Evolutionary conservation across 1,140 invertebrate genomes (phyloP), one percentile per base, ranked within the genome.

Genomic region (Chymomyza costata): DNA sequence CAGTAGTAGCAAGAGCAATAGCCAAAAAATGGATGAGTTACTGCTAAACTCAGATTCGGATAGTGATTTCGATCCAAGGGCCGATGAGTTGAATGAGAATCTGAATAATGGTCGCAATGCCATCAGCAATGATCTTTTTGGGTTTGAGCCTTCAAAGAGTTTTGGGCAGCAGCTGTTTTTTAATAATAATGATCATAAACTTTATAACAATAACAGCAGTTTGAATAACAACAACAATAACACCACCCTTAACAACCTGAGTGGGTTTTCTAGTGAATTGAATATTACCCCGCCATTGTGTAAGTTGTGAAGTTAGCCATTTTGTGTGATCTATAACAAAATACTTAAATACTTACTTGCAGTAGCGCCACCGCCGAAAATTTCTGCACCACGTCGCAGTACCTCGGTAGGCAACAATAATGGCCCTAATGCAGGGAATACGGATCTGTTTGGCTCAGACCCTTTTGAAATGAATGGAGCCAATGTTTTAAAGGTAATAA

Each of bases 341-440:
- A 18, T 28, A 1, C 28, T 51, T 41, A 50, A 3, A 40, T 30
- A n/a, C n/a, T n/a, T n/a, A n/a, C 63, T 87, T 88, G 3, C 81
- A 94, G 92, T 94, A 88, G 92, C 93, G 6, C 93, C 93, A 59
- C 93, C 93, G 57, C 92, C 92, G 52, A 93, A 93, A 85, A 88
- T 91, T 7, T 89, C 86, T 56, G 85, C 83, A 55, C 86, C 87
- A 45, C 85, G 84, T 43, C 82, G 81, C 28, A 66, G 51, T 17
- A 84, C 40, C 38, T 78, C 83, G 50, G 63, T 60, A 15, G 58
- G 50, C 37, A 57, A 25, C 45, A 64, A 48, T 19, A 64, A 55
- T 44, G 68, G 61, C 43, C 87, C 86, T 87, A 85, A 86, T 47
- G 88, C 86, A 57, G 88, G 86, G 87, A 89, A 86, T 69, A 86